phyloP scores from a whole-genome alignment of 2,888 invertebrate genomes.

The Cryptocephalus moraei region DNA sequence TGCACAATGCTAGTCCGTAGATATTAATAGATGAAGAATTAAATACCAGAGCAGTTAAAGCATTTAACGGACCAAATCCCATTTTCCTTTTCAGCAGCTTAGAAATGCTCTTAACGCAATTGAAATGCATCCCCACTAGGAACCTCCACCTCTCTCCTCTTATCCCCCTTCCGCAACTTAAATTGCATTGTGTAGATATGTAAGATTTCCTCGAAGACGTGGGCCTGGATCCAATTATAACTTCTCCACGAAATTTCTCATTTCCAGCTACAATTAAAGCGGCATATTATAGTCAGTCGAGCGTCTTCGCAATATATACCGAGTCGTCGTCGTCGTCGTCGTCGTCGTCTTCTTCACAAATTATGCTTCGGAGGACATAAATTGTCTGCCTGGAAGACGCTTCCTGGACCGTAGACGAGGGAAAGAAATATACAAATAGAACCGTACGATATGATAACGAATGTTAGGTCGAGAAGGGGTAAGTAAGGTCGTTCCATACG shows the following conservation, averaged over 20 bases:
- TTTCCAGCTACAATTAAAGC: not conserved
- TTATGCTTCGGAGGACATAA: not conserved
- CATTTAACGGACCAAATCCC: too few species aligned
- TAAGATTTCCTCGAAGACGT: not conserved
- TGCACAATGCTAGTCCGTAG: too few species aligned
- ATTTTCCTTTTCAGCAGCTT: too few species aligned
- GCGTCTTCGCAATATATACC: not conserved
- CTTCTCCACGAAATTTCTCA: slow-evolving; percentile 1
- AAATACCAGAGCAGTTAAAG: too few species aligned
- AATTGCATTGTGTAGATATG: not conserved
- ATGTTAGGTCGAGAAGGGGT: too few species aligned
- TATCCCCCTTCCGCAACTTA: not conserved
- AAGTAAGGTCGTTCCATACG: not conserved
- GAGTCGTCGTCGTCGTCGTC: too few species aligned
- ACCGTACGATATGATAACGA: too few species aligned
- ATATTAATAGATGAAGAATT: too few species aligned
- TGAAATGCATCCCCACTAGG: not conserved
- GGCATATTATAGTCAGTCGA: slow-evolving; percentile 1
- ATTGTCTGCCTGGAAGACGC: not conserved
- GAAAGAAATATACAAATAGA: too few species aligned
- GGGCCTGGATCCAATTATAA: not conserved
- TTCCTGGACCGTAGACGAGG: too few species aligned
- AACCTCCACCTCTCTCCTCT: not conserved
- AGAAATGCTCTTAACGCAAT: not conserved
- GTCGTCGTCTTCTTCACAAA: not conserved